These are phyloP conservation scores for Acanthaster planci DNA, from an alignment of 35 echinoderm and acorn worm species.

Conservation along the genomic window DNA sequence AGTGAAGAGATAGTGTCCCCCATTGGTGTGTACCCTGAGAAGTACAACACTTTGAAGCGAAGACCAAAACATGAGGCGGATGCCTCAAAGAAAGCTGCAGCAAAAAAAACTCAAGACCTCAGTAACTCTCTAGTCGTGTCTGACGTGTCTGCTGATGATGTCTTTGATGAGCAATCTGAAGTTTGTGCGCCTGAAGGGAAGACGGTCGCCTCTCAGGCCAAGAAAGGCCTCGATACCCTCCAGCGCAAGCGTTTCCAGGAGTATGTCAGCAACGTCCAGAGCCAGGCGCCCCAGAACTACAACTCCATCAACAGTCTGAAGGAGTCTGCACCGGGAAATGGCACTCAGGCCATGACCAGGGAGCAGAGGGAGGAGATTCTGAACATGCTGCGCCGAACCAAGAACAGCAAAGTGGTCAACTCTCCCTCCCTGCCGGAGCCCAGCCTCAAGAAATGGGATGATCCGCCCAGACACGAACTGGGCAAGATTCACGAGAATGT, in stretches of 20 bases:
- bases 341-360: conserved; percentile 63
- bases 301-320: conserved; percentile 40
- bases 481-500: conserved; percentile 4
- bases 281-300: conserved; percentile 53
- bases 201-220: conserved; percentile 2
- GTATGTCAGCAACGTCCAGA: conserved; percentile 51
- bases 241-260: conserved; percentile 37
- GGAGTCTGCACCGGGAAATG: conserved; percentile 5
- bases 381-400: conserved; percentile 77
- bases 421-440: conserved; percentile 45
- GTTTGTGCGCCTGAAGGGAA: conserved; percentile 21
- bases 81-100: not conserved
- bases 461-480: not conserved
- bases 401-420: conserved; percentile 49
- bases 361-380: conserved; percentile 88
- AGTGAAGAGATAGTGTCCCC: conserved; percentile 30
- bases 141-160: not conserved
- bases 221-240: conserved; percentile 8
- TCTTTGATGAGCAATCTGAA: not conserved
- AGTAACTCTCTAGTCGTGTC: not conserved
- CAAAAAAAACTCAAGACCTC: not conserved
- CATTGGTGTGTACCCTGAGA: conserved; percentile 84
- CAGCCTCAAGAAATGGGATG: not conserved
- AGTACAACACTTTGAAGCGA: conserved; percentile 74
- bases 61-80: conserved; percentile 45